A percentile compares a stretch with the other conserved stretches of the same genome.
Conservation (phyloP, 2,888 invertebrate genomes). For the Sinelater perroti region DNA sequence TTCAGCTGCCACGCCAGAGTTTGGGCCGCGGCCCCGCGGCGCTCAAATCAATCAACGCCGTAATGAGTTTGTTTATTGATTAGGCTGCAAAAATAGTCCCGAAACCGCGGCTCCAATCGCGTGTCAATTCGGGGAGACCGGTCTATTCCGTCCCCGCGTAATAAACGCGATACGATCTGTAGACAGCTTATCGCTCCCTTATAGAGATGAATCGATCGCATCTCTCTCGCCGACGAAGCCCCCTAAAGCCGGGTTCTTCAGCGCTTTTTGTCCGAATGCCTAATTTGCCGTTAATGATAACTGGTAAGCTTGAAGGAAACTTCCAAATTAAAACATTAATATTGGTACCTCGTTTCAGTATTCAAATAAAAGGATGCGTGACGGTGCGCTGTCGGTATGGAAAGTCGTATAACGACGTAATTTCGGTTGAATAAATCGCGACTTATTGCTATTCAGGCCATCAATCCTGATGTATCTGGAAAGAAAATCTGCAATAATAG, state of each 20-base stretch:
- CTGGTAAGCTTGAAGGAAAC: too few species aligned
- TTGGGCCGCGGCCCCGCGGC: neutral
- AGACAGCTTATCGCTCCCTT: constrained; percentile 12
- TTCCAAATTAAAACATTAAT: too few species aligned
- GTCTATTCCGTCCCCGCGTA: constrained; percentile 9
- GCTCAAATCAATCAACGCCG: constrained; percentile 11
- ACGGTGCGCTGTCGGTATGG: too few species aligned
- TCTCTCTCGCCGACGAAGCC: neutral
- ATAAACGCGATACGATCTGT: constrained; percentile 14
- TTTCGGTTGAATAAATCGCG: too few species aligned
- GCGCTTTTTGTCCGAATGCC: too few species aligned
- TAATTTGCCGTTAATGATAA: too few species aligned
- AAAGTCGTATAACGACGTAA: too few species aligned
- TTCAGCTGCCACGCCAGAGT: neutral
- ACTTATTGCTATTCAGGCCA: too few species aligned
- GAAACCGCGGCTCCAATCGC: constrained; percentile 12
- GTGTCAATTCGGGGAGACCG: constrained; percentile 9
- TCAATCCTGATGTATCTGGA: too few species aligned
- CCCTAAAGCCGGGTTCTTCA: neutral
- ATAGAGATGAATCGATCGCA: constrained; percentile 6
- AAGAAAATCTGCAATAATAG: too few species aligned
- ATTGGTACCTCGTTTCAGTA: too few species aligned
- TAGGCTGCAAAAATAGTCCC: constrained; percentile 5
- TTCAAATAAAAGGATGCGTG: too few species aligned
- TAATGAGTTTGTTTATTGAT: constrained; percentile 19